These are phyloP conservation scores for Danaus melanippus DNA, from an alignment of 1,140 invertebrate species.

Conservation along the genomic window DNA sequence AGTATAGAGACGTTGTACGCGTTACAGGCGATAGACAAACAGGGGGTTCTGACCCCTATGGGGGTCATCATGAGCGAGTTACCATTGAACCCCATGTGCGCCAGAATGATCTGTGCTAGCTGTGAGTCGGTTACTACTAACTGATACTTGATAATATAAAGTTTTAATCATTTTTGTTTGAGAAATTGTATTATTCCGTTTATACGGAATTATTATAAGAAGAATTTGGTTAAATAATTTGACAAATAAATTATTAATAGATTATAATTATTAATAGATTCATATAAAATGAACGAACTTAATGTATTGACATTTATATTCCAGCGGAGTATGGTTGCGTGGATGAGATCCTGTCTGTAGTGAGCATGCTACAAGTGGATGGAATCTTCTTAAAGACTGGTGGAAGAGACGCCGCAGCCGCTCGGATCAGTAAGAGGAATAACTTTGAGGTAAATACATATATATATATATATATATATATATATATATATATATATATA, in stretches of 20 bases:
- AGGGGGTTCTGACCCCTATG: constrained; percentile 86
- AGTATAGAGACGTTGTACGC: constrained; percentile 93
- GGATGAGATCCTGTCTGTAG: constrained; percentile 88
- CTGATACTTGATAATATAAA: background rate
- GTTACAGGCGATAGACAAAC: constrained; percentile 84
- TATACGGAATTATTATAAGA: too few species aligned
- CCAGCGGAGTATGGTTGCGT: constrained; percentile 87
- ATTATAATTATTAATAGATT: too few species aligned
- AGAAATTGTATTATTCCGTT: too few species aligned
- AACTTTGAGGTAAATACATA: constrained; percentile 39
- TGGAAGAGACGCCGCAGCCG: constrained; percentile 66
- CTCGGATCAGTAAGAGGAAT: constrained; percentile 42
- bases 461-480: background rate
- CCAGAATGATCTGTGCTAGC: constrained; percentile 89
- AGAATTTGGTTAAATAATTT: too few species aligned
- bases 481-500: background rate
- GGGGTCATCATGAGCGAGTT: constrained; percentile 94
- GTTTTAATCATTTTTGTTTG: too few species aligned
- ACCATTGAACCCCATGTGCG: constrained; percentile 89
- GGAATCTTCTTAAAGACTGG: constrained; percentile 83
- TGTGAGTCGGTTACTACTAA: constrained; percentile 62
- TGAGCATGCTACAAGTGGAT: constrained; percentile 93
- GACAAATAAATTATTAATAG: too few species aligned
- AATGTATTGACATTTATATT: constrained; percentile 21
- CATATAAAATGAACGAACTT: background rate